These are phyloP conservation scores for Megamerina dolium DNA, from an alignment of 2,888 invertebrate genomes.

Conservation along the genomic window DNA sequence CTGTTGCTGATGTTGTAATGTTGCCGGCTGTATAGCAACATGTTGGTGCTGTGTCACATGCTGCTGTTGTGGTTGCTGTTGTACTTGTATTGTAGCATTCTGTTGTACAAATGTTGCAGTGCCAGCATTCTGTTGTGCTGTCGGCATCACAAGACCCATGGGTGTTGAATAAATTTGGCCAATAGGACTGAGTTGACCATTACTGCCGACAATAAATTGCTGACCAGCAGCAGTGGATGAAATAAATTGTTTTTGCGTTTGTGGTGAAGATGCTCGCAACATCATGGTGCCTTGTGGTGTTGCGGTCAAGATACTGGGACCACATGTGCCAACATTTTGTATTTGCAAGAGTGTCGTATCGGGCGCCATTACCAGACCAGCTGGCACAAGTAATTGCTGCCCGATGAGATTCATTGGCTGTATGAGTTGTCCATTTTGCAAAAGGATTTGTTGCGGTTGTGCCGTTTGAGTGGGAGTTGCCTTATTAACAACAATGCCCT, in stretches of 20 bases:
- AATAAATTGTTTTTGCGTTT: conserved; percentile 64
- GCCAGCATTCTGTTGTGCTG: conserved; percentile 40
- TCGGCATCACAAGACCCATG: conserved; percentile 48
- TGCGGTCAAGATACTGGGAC: conserved; percentile 58
- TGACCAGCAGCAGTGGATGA: conserved; percentile 61
- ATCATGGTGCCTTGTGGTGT: conserved; percentile 66
- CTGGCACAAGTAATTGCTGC: conserved; percentile 78
- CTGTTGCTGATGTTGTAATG: conserved; percentile 14
- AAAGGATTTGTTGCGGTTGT: conserved; percentile 49
- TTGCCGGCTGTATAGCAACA: conserved; percentile 23
- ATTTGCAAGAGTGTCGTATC: conserved; percentile 70
- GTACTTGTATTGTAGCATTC: conserved; percentile 69
- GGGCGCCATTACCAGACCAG: conserved; percentile 79
- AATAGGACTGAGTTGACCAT: conserved; percentile 73
- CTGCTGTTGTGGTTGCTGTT: conserved; percentile 51
- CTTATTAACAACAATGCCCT: conserved; percentile 60
- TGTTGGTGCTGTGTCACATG: conserved; percentile 27
- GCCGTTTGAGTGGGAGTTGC: conserved; percentile 43
- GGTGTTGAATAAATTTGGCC: conserved; percentile 48
- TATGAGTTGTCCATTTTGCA: conserved; percentile 58
- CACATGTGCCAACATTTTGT: conserved; percentile 64
- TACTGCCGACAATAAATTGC: conserved; percentile 71
- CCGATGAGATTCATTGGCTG: conserved; percentile 79
- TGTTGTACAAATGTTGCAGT: conserved; percentile 77
- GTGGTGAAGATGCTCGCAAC: conserved; percentile 66